Evolutionary conservation across 2,888 invertebrate species (phyloP), one percentile per base, ranked within the genome.

Genomic region (Sminthurinus aureus): DNA sequence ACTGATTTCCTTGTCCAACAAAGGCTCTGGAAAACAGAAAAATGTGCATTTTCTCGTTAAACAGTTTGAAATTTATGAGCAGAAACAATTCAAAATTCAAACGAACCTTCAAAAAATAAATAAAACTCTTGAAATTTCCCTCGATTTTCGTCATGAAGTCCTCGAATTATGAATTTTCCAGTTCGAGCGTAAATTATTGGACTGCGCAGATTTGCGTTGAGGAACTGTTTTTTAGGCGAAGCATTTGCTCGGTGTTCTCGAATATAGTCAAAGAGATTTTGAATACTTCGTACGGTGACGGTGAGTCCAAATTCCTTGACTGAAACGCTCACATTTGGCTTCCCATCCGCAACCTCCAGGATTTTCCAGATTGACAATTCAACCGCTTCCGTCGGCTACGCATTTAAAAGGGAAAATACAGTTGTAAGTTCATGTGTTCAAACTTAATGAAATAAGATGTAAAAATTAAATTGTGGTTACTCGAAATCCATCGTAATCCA

Each of bases 401-500:
- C 8, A 52, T 11, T 11, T 8, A 52, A 13, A 52, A 52, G 52
- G 52, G 8, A 52, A 13, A 13, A 52, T 52, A 11, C 13, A 52
- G 13, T 52, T 52, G 15, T 58, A 11, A 11, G 58, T 15, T 58
- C 11, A 12, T 11, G 58, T 15, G 58, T 12, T 58, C 15, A 12
- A 15, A 58, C 58, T 12, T 58, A 11, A 58, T 58, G 58, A 58
- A 58, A 58, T 58, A 58, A 58, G 15, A 58, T 12, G 15, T 58
- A 15, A 58, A 15, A 58, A 15, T 15, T 15, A 58, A 58, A 58
- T 12, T 58, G 11, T 58, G 11, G 11, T 13, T 71, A 71, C 71
- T 12, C 71, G 71, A 22, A 71, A 71, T 4, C 71, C 71, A 24
- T 71, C 71, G 13, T 71, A 71, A 13, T 71, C 71, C 71, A 71